These are phyloP conservation scores for Apeira syringaria DNA, from an alignment of 2,888 invertebrate genomes.

Conservation along the genomic window DNA sequence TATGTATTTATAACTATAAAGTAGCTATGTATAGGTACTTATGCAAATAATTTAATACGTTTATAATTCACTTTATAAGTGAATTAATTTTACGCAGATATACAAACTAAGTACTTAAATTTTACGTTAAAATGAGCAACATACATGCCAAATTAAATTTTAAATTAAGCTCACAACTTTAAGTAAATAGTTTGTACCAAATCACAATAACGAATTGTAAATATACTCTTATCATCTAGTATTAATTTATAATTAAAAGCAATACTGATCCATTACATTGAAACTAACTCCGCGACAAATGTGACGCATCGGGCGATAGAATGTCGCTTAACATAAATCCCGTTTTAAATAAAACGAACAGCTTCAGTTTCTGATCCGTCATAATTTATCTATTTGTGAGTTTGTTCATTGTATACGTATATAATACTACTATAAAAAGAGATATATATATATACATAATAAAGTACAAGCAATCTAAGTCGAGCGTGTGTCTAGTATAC, in stretches of 20 bases:
- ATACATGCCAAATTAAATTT: slow-evolving; percentile 25
- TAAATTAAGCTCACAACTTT: slow-evolving; percentile 29
- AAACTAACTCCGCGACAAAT: slow-evolving; percentile 2
- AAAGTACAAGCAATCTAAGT: too few species aligned
- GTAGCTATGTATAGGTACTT: slow-evolving; percentile 20
- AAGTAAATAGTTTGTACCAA: slow-evolving; percentile 51
- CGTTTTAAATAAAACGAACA: too few species aligned
- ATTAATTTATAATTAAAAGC: slow-evolving; percentile 46
- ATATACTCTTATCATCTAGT: slow-evolving; percentile 36
- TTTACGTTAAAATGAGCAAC: slow-evolving; percentile 39
- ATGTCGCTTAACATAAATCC: too few species aligned
- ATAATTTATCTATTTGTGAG: too few species aligned
- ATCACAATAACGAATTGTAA: slow-evolving; percentile 39
- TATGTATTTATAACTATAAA: background rate
- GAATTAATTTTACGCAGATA: slow-evolving; percentile 31
- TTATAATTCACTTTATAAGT: slow-evolving; percentile 21
- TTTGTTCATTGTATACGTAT: too few species aligned
- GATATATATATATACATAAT: too few species aligned
- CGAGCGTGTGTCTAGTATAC: too few species aligned
- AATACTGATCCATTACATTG: slow-evolving; percentile 51
- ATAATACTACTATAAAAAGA: too few species aligned
- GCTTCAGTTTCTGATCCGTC: too few species aligned
- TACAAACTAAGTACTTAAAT: slow-evolving; percentile 33
- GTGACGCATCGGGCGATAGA: background rate
- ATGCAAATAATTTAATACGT: slow-evolving; percentile 13